Base-by-base conservation (phyloP, 2,888 invertebrate species). In the Andrena praecox region DNA sequence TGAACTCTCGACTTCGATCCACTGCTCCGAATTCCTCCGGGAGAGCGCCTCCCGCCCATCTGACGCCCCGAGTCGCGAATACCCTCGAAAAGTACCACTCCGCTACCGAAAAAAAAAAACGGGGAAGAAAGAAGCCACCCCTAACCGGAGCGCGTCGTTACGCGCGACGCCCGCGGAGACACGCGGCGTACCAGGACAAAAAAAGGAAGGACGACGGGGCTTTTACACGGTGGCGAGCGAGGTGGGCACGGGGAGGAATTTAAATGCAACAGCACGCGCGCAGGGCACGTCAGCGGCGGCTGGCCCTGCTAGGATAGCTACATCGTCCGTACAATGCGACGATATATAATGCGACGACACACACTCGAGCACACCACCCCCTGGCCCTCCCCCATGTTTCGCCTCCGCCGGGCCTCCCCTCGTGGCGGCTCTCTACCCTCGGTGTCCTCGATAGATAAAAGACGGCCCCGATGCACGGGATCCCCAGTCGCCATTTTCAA, bases 401-500 rank as follows among this genome's bases (percentile, higher is more conserved):
- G 59, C 59, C 67, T 50, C 64, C 62, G 54, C 42, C 66, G 33
- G n/a, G 24, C 20, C 20, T 4, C 10, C 42, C 29, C 62, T 42
- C 48, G 33, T 52, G 24, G 52, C 50, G 12, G 48, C 42, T 42
- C 68, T 59, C 56, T 77, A 54, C 35, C 73, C 80, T 59, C 48
- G 76, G 62, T 75, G 66, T 78, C 68, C 80, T 10, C 77, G 84
- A 85, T 87, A 89, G 85, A 91, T 88, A 89, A 91, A 92, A 90
- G 90, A 91, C 89, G 89, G 83, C 62, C 77, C 29, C 72, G 78
- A 82, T 73, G 66, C 80, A 87, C 87, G 89, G 29, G 83, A 87
- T 85, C 74, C 86, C 77, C 88, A 42, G 91, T 91, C 93, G 93
- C 93, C 93, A 93, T 93, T 93, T 93, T 93, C 91, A 91, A 90